Evolutionary conservation across 2,113 vertebrate genomes (phyloP).

Genomic region (Cyprinodon tularosa): DNA sequence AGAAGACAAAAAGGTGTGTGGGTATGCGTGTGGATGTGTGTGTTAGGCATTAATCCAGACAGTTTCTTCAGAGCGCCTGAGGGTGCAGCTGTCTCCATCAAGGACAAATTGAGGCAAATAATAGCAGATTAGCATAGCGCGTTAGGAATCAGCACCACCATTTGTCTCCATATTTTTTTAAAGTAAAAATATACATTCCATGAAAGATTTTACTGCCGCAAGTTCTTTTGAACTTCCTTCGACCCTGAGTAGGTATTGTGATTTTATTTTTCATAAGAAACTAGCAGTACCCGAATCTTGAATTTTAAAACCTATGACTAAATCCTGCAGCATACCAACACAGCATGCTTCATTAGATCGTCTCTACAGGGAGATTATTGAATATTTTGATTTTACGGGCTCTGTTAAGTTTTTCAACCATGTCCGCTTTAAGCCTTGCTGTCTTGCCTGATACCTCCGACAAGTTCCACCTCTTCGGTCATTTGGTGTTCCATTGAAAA

Average conservation of each 20-base stretch:
- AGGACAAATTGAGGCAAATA: slow-evolving; percentile 51
- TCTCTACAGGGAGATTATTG: slow-evolving; percentile 23
- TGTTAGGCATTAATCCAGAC: slow-evolving; percentile 42
- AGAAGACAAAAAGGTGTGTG: no score
- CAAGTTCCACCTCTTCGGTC: slow-evolving; percentile 53
- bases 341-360: slow-evolving; percentile 28
- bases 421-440: slow-evolving; percentile 21
- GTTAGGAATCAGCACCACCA: slow-evolving; percentile 26
- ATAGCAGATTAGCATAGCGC: slow-evolving; percentile 50
- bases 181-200: slow-evolving; percentile 12
- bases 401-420: slow-evolving; percentile 49
- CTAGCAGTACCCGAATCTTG: neutral
- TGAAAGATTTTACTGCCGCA: neutral
- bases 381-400: slow-evolving; percentile 44
- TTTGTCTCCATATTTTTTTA: slow-evolving; percentile 13
- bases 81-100: slow-evolving; percentile 56
- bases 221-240: neutral
- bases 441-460: slow-evolving; percentile 58
- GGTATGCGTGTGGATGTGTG: neutral
- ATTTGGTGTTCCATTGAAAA: slow-evolving; percentile 23
- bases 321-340: slow-evolving; percentile 36
- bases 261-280: slow-evolving; percentile 2
- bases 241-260: slow-evolving; percentile 6
- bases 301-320: slow-evolving; percentile 10
- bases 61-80: slow-evolving; percentile 18